Percentiles rank a stretch among this genome's conserved stretches.
Conservation (phyloP, 2,888 invertebrate species). For the Noctuana brunneofusca region DNA sequence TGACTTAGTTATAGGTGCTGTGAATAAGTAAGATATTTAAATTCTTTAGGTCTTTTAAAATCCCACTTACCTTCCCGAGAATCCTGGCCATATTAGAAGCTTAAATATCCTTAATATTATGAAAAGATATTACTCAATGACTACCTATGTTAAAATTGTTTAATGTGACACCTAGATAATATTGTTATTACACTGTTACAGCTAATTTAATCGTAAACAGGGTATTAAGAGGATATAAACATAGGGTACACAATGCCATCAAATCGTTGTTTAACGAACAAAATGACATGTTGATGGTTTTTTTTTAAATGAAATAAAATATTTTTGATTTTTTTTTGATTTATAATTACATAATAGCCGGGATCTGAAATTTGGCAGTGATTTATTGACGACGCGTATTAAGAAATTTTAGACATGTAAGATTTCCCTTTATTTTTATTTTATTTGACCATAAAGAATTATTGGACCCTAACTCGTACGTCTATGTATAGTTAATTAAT, state of each 20-base stretch:
- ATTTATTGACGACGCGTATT: not conserved
- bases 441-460: too few species aligned
- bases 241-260: not conserved
- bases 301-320: too few species aligned
- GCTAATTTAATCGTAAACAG: slow-evolving; percentile 6
- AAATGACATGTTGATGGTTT: slow-evolving; percentile 15
- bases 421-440: too few species aligned
- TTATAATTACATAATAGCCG: slow-evolving; percentile 36
- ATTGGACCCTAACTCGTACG: too few species aligned
- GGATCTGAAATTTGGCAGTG: slow-evolving; percentile 3
- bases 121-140: not conserved
- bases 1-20: not conserved
- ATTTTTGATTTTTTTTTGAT: too few species aligned
- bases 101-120: too few species aligned
- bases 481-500: too few species aligned
- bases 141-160: not conserved
- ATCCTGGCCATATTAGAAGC: too few species aligned
- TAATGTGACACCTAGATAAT: not conserved
- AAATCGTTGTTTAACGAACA: slow-evolving; percentile 11
- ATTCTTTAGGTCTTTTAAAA: too few species aligned
- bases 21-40: too few species aligned
- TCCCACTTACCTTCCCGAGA: too few species aligned
- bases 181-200: not conserved
- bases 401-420: too few species aligned
- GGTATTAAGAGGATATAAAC: slow-evolving; percentile 3